Conservation (phyloP, 2,797 vertebrate genomes). For the Rhincodon typus region DNA sequence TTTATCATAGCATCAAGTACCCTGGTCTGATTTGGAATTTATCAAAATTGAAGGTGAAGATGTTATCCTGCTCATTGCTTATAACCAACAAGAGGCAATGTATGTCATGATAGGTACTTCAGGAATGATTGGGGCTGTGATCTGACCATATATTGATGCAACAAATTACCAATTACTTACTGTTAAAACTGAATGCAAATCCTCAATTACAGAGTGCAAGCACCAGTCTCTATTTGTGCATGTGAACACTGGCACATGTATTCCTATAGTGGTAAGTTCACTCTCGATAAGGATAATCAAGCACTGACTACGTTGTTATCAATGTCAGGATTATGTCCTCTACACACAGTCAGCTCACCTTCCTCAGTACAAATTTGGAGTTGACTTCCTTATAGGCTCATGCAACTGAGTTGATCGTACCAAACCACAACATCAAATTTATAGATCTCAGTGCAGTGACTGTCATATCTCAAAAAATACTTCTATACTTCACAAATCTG, state of each 20-base stretch:
- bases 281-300: background rate
- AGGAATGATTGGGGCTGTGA: too few relatives aligned
- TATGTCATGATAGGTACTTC: too few relatives aligned
- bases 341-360: background rate
- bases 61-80: too few relatives aligned
- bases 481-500: background rate
- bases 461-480: background rate
- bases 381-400: background rate
- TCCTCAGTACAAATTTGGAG: too few relatives aligned
- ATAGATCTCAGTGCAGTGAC: too few relatives aligned
- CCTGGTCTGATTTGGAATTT: too few relatives aligned
- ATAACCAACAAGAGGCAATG: too few relatives aligned
- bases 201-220: background rate
- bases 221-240: background rate
- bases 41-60: too few relatives aligned
- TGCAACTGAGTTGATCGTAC: background rate
- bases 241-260: background rate
- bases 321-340: background rate
- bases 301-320: background rate
- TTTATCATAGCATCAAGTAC: too few relatives aligned
- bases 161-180: background rate
- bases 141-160: too few relatives aligned
- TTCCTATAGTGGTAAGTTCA: background rate
- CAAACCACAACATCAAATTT: background rate
- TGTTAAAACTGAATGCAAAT: background rate